Evolutionary conservation across 2,888 invertebrate genomes (phyloP).

Genomic region (Meghimatium bilineatum): DNA sequence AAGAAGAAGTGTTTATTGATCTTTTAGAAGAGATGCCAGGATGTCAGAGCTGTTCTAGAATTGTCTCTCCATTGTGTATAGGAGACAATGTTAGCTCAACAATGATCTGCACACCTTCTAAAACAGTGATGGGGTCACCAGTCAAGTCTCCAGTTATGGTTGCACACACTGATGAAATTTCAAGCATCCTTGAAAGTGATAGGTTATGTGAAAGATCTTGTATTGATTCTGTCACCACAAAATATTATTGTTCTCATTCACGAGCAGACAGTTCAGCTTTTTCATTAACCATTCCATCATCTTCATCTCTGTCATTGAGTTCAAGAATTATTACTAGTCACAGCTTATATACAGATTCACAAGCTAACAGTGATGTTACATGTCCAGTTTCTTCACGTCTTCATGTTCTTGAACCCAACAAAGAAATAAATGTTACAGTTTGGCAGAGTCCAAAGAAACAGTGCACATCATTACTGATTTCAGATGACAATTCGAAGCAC

Average conservation of each 20-base stretch:
- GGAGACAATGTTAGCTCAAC: too few species aligned
- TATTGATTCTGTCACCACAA: conserved; percentile 20
- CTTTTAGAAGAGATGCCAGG: background rate
- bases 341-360: background rate
- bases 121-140: conserved; percentile 6
- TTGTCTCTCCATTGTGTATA: background rate
- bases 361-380: background rate
- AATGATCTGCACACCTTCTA: background rate
- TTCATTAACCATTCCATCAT: background rate
- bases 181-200: background rate
- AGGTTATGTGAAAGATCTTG: background rate
- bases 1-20: background rate
- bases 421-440: conserved; percentile 18
- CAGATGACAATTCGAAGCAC: background rate
- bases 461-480: background rate
- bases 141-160: conserved; percentile 1
- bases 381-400: background rate
- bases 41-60: background rate
- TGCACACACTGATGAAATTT: conserved; percentile 11
- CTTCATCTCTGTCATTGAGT: background rate
- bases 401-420: conserved; percentile 2
- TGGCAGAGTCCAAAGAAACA: conserved; percentile 3
- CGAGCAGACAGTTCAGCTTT: background rate
- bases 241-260: conserved; percentile 26
- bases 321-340: background rate